phyloP scores from a whole-genome alignment of 2,113 vertebrate genomes.

The Theristicus caerulescens region DNA sequence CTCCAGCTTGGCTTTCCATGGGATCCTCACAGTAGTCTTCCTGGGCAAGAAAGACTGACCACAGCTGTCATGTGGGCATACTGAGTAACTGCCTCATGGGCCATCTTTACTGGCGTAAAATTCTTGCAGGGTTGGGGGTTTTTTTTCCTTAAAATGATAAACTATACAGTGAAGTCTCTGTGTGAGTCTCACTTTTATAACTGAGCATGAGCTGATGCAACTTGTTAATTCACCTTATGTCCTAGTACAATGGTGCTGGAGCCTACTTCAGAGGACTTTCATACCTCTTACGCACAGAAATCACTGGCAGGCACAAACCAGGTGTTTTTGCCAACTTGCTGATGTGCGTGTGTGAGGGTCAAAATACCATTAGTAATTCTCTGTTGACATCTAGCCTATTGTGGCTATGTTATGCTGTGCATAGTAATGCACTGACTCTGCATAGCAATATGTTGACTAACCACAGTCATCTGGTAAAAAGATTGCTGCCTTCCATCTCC shows the following conservation, averaged over 20 bases:
- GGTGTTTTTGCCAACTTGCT: neutral
- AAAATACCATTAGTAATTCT: neutral
- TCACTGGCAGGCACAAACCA: neutral
- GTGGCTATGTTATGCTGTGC: constrained; percentile 12
- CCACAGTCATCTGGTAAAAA: neutral
- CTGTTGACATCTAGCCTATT: constrained; percentile 7
- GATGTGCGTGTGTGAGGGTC: neutral
- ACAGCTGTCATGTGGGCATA: neutral
- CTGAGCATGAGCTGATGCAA: rapidly evolving
- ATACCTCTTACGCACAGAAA: neutral
- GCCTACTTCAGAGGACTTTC: neutral
- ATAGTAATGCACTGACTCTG: constrained; percentile 15
- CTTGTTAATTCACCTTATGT: neutral
- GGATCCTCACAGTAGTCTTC: neutral
- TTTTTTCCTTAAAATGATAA: neutral
- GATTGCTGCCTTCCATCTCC: constrained; percentile 16
- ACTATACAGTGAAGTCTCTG: neutral
- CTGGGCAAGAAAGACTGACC: neutral
- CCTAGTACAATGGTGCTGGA: neutral
- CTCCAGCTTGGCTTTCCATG: neutral
- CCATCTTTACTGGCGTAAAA: neutral
- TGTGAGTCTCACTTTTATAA: neutral
- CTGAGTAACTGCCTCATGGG: neutral
- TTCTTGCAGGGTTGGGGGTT: rapidly evolving
- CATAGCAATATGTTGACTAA: neutral